A percentile compares a stretch with the other conserved stretches of the same genome.
Evolutionary conservation across 2,797 vertebrate genomes (phyloP).

Genomic region (Nasua narica): DNA sequence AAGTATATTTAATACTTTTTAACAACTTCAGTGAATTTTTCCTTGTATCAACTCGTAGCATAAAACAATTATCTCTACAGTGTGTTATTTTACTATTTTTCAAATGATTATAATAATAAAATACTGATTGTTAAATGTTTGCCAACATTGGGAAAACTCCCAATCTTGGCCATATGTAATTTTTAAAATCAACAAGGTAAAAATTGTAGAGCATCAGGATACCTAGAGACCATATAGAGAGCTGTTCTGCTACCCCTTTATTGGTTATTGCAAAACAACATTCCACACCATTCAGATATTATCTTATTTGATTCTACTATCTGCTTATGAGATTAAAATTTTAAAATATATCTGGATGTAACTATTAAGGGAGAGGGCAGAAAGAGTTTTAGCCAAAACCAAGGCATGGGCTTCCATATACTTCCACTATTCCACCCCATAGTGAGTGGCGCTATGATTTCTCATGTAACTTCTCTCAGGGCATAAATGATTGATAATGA

Average conservation of each 20-base stretch:
- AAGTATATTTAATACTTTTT: neutral
- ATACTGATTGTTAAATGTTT: neutral
- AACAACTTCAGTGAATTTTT: conserved; percentile 20
- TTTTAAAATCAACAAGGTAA: neutral
- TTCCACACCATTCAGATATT: neutral
- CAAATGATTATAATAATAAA: conserved; percentile 8
- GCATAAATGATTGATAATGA: neutral
- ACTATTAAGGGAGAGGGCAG: neutral
- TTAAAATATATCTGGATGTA: neutral
- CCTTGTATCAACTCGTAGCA: neutral
- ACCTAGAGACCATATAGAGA: neutral
- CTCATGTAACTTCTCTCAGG: neutral
- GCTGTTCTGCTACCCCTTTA: neutral
- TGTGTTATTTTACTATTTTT: conserved; percentile 10
- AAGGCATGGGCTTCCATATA: neutral
- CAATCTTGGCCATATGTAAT: neutral
- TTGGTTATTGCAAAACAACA: neutral
- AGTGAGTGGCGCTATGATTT: neutral
- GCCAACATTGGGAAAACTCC: neutral
- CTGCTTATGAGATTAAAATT: neutral
- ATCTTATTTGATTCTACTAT: neutral
- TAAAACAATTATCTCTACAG: neutral
- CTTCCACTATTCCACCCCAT: too few relatives aligned
- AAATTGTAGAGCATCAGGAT: neutral
- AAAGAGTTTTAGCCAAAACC: neutral